These are phyloP conservation scores for Drosophila fuyamai DNA, from an alignment of 1,140 invertebrate genomes.

Conservation along the genomic window DNA sequence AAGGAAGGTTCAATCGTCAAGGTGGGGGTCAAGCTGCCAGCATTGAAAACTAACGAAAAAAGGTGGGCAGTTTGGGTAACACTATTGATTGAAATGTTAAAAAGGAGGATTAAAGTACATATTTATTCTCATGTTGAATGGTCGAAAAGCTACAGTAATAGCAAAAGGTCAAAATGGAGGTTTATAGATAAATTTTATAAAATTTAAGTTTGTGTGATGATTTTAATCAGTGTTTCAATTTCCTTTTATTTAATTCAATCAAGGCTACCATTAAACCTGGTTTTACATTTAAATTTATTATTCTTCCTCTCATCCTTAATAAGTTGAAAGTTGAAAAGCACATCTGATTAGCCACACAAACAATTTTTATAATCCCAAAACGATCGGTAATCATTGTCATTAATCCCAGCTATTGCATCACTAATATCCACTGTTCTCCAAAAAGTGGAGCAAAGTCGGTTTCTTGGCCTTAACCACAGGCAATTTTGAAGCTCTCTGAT, in stretches of 20 bases:
- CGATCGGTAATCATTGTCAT: background rate
- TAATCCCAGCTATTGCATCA: background rate
- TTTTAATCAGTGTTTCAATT: too few relatives aligned
- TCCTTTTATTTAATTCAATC: too few relatives aligned
- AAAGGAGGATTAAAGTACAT: background rate
- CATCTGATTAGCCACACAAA: too few relatives aligned
- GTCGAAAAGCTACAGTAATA: background rate
- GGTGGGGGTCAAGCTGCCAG: slow-evolving; percentile 24
- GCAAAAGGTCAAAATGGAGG: background rate
- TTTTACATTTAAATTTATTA: too few relatives aligned
- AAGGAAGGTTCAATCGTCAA: slow-evolving; percentile 13
- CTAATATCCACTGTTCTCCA: background rate
- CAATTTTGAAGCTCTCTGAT: slow-evolving; percentile 17
- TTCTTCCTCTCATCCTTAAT: too few relatives aligned
- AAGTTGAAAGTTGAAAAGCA: too few relatives aligned
- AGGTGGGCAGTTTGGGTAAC: slow-evolving; percentile 1
- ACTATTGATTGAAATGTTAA: slow-evolving; percentile 9
- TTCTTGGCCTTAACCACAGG: slow-evolving; percentile 23
- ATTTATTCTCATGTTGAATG: background rate
- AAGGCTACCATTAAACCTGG: too few relatives aligned
- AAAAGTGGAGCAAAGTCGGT: slow-evolving; percentile 28
- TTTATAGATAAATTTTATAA: background rate
- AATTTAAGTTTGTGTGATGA: too few relatives aligned
- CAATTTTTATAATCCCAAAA: too few relatives aligned
- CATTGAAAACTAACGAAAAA: slow-evolving; percentile 10